These are phyloP conservation scores for Petroica traversi DNA, from an alignment of 2,113 vertebrate genomes.

Conservation along the genomic window DNA sequence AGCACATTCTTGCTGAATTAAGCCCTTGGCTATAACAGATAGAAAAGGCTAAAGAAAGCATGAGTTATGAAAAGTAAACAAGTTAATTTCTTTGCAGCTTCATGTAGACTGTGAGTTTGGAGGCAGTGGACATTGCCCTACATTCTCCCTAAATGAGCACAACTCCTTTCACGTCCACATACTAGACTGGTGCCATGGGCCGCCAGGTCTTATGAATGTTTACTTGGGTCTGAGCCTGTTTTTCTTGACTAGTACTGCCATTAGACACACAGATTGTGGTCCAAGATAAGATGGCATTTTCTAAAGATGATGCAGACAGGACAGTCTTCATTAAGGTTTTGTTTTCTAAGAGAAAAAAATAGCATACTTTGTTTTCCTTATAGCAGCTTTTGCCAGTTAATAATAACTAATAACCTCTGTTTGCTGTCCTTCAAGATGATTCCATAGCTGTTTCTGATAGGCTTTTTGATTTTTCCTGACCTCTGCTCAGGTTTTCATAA, in stretches of 20 bases:
- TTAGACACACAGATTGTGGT: not conserved
- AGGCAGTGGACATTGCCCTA: not conserved
- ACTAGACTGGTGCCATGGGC: not conserved
- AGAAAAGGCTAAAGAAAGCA: slow-evolving; percentile 57
- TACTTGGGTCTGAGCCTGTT: not conserved
- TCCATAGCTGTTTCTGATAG: not conserved
- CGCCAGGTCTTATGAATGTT: not conserved
- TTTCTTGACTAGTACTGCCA: not conserved
- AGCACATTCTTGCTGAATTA: slow-evolving; percentile 77
- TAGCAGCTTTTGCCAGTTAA: not conserved
- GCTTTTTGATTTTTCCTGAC: not conserved
- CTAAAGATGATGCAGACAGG: not conserved
- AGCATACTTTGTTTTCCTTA: not conserved
- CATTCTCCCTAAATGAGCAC: not conserved
- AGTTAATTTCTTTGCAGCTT: slow-evolving; percentile 1
- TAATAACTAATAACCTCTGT: not conserved
- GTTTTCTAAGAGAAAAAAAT: not conserved
- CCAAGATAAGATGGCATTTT: not conserved
- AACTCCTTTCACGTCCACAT: not conserved
- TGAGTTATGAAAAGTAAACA: slow-evolving; percentile 38
- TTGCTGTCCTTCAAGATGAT: not conserved
- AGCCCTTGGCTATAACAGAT: not conserved
- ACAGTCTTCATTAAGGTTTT: not conserved
- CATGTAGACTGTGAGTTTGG: not conserved
- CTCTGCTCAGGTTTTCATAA: not conserved